Evolutionary conservation across 2,888 invertebrate genomes (phyloP), one percentile per base, ranked within the genome.

Genomic region (Calliopum simillimum): DNA sequence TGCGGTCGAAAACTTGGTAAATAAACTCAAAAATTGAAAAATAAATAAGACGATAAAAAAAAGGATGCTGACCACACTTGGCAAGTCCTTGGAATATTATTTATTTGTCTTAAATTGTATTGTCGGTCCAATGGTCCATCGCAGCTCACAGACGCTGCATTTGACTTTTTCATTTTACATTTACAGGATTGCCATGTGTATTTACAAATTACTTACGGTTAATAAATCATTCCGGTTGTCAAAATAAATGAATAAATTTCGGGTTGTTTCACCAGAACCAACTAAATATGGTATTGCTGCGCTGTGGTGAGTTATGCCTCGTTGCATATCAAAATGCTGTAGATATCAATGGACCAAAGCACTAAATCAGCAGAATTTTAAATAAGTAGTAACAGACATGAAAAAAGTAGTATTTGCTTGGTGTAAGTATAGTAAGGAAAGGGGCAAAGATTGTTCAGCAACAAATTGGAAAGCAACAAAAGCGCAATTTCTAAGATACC

Each of bases 211-310:
- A 85, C 83, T 81, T 80, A 85, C 81, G 85, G 84, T 81, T 80
- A 84, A 85, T 85, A 85, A 85, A 85, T 85, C 85, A 85, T 83
- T 80, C 78, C 75, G 82, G 77, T 78, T 85, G 84, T 80, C 80
- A 81, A 81, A 80, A 80, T 79, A 79, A 78, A 78, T 80, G 77
- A 77, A 80, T 80, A 79, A 76, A 76, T 78, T 76, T 76, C 21
- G 19, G 25, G 51, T 21, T 25, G 61, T 13, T 55, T 6, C 8
- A 33, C 33, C 8, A 33, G 5, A 8, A 8, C 33, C n/a, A n/a
- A n/a, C n/a, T n/a, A n/a, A n/a, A n/a, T 33, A 33, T 8, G 33
- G 33, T n/a, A n/a, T 33, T 33, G 33, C 8, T 33, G 33, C 33
- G 33, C 14, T 49, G 43, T 44, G 51, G 71, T 73, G 72, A 72